Conservation (phyloP, 2,797 vertebrate genomes). For the Clamator glandarius region DNA sequence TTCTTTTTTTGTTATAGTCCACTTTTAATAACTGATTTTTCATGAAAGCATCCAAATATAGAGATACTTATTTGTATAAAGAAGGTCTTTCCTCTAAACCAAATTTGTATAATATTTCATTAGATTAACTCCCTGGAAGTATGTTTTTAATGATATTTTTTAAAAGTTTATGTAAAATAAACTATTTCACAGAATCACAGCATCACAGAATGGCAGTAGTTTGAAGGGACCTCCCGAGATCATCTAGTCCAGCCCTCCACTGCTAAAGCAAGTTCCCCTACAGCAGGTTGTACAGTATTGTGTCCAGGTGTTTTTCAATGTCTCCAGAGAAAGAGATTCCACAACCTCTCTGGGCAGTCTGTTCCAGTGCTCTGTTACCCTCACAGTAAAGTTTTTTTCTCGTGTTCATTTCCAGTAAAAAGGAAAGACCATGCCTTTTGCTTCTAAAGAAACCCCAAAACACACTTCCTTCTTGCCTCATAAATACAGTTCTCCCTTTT, state of each 20-base stretch:
- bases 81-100: background rate
- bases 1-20: background rate
- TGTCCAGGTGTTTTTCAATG: no score
- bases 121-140: background rate
- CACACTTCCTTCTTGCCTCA: background rate
- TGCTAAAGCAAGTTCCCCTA: no score
- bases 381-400: no score
- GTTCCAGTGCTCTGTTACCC: no score
- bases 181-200: background rate
- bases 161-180: background rate
- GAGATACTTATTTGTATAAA: background rate
- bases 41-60: background rate
- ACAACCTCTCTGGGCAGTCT: no score
- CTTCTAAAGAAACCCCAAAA: background rate
- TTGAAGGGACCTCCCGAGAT: no score
- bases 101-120: background rate
- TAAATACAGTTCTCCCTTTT: background rate
- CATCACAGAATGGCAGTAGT: no score
- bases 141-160: background rate
- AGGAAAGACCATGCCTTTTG: background rate
- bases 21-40: background rate
- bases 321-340: no score
- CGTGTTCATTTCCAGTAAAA: background rate
- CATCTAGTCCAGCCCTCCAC: no score
- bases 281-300: no score